Evolutionary conservation across 1,140 invertebrate genomes (phyloP).

Genomic region (Microvelia longipes): DNA sequence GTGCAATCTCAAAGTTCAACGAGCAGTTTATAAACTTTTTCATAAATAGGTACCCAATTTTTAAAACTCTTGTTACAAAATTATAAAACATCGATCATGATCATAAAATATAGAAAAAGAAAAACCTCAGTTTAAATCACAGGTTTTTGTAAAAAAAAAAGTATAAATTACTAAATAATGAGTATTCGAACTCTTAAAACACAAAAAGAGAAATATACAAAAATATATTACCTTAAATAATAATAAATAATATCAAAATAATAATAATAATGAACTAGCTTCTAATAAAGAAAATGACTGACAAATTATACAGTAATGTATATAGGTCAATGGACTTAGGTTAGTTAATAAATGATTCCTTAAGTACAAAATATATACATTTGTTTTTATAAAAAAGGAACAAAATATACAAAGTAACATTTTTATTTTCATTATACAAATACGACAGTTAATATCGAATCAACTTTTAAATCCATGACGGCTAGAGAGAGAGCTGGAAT

Average conservation of each 20-base stretch:
- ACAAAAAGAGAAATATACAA: conserved; percentile 1
- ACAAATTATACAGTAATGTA: neutral
- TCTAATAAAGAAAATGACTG: neutral
- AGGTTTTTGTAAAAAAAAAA: no score
- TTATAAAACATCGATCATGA: no score
- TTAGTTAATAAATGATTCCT: neutral
- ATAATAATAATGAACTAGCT: neutral
- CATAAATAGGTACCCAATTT: no score
- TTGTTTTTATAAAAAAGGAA: neutral
- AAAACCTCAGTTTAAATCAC: no score
- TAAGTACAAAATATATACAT: conserved; percentile 6
- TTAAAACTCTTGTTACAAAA: no score
- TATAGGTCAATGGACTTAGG: neutral
- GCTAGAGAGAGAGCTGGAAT: no score
- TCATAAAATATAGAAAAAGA: no score
- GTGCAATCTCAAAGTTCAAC: no score
- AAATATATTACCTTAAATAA: conserved; percentile 8
- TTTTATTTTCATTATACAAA: neutral
- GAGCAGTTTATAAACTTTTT: no score
- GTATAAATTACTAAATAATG: no score
- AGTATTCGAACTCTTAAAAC: neutral
- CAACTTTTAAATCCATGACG: neutral
- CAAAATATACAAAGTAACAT: conserved; percentile 5
- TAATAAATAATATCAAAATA: no score
- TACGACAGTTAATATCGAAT: neutral